A percentile compares a stretch with the other conserved stretches of the same genome.
Conservation (phyloP, 35 echinoderm and acorn worm genomes). For the Apostichopus parvimensis region DNA sequence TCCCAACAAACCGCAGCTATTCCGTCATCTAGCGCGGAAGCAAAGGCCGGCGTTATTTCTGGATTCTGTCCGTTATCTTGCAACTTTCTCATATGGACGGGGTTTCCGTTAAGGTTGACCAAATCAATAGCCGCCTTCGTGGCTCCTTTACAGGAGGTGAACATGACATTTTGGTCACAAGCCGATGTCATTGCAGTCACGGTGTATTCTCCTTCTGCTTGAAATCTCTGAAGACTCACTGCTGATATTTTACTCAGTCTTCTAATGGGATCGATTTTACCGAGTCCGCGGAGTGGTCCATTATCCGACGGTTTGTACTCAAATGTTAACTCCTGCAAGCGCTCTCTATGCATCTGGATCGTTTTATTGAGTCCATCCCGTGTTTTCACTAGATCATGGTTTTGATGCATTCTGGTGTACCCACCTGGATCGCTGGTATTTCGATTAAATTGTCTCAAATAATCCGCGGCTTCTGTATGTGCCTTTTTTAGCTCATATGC, state of each 20-base stretch:
- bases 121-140: conserved; percentile 23
- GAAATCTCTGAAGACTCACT: not conserved
- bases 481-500: not conserved
- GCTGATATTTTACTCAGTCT: not conserved
- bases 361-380: not conserved
- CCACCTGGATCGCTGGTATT: not conserved
- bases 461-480: not conserved
- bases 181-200: not conserved
- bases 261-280: conserved; percentile 15
- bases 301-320: not conserved
- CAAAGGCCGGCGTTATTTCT: conserved; percentile 2
- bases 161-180: not conserved
- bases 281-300: not conserved
- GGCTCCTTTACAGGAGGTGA: conserved; percentile 26
- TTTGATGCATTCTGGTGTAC: not conserved
- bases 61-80: conserved; percentile 48
- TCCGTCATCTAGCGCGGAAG: not conserved
- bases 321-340: conserved; percentile 4
- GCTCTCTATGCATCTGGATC: not conserved
- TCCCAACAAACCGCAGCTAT: conserved; percentile 8
- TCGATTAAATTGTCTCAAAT: not conserved
- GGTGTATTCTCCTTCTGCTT: not conserved
- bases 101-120: conserved; percentile 26
- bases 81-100: conserved; percentile 5
- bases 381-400: not conserved